phyloP scores from a whole-genome alignment of 1,140 invertebrate genomes.

The Gonioctena quinquepunctata region DNA sequence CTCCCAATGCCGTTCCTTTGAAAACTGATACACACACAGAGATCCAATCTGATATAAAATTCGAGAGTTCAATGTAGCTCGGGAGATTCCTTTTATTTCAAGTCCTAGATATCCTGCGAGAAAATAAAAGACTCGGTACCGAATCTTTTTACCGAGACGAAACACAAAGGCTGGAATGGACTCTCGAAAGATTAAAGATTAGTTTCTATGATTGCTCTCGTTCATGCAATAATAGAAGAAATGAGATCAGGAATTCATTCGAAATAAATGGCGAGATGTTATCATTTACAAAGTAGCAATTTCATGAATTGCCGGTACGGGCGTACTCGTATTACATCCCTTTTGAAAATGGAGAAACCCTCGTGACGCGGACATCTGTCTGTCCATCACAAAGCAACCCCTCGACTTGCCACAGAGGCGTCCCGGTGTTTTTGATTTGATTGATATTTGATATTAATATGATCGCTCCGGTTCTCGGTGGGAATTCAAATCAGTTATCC shows the following conservation, averaged over 20 bases:
- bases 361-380: background rate
- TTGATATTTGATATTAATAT: constrained; percentile 9
- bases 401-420: background rate
- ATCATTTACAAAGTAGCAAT: constrained; percentile 43
- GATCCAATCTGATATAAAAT: constrained; percentile 1
- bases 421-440: background rate
- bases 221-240: constrained; percentile 16
- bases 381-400: constrained; percentile 10
- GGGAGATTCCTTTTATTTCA: background rate
- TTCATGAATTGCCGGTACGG: constrained; percentile 30
- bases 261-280: constrained; percentile 40
- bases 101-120: background rate
- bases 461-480: background rate
- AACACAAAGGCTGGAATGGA: constrained; percentile 12
- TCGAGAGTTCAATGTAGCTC: background rate
- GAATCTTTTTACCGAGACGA: constrained; percentile 6
- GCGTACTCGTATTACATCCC: constrained; percentile 21
- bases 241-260: constrained; percentile 35
- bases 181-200: constrained; percentile 29
- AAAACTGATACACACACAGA: constrained; percentile 7
- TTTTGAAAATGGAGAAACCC: constrained; percentile 3
- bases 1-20: background rate
- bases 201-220: constrained; percentile 38
- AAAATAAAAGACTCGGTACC: background rate
- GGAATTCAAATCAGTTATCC: background rate